Percentiles rank a stretch among this genome's conserved stretches.
These are phyloP conservation scores for Eretmochelys imbricata DNA, from an alignment of 2,113 vertebrate genomes.

Conservation along the genomic window DNA sequence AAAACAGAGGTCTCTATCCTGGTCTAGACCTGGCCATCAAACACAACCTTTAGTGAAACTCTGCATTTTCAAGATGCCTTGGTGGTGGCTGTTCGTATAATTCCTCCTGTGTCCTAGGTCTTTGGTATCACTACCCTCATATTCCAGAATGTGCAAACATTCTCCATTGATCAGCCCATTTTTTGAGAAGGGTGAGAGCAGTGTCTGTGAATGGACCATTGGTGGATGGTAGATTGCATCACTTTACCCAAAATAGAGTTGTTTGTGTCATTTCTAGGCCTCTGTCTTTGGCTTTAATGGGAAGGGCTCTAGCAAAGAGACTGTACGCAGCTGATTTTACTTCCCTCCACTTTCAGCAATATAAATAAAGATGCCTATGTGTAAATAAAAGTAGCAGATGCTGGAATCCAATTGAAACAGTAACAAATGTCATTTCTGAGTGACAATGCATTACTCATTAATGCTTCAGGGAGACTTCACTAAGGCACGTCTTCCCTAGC, in stretches of 20 bases:
- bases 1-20: not conserved
- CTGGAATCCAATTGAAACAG: not conserved
- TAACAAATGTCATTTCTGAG: not conserved
- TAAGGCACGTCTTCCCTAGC: too few species aligned
- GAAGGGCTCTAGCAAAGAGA: not conserved
- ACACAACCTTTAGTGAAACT: not conserved
- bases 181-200: not conserved
- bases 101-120: not conserved
- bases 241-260: not conserved
- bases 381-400: not conserved
- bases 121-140: rapidly evolving
- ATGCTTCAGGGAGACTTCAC: not conserved
- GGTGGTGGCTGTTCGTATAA: not conserved
- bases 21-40: not conserved
- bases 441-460: not conserved
- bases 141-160: not conserved
- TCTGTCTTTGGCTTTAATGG: not conserved
- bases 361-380: not conserved
- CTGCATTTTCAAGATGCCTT: not conserved
- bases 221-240: rapidly evolving
- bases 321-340: not conserved
- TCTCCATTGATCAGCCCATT: not conserved
- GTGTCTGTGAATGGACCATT: not conserved
- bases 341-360: not conserved
- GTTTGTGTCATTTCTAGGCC: not conserved